A percentile compares a stretch with the other conserved stretches of the same genome.
These are phyloP conservation scores for Empis livida DNA, from an alignment of 2,888 invertebrate species.

Conservation along the genomic window DNA sequence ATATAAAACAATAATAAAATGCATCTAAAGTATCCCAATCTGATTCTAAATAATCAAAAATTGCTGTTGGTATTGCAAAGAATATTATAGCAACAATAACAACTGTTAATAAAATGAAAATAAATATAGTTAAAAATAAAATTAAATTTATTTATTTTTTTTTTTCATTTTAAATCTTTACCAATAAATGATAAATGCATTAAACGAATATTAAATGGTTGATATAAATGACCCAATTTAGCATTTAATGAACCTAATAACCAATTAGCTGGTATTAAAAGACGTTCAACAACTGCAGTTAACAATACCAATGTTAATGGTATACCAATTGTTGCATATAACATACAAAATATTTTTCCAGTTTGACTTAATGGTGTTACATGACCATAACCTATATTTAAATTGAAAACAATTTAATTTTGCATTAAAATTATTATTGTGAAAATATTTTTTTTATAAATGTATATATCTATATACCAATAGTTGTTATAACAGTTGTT, in stretches of 20 bases:
- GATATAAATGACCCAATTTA: slow-evolving; percentile 56
- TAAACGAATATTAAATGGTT: slow-evolving; percentile 61
- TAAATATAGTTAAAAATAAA: not conserved
- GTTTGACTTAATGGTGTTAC: slow-evolving; percentile 74
- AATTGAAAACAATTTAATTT: not conserved
- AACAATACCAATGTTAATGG: slow-evolving; percentile 74
- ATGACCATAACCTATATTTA: slow-evolving; percentile 68
- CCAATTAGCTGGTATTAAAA: slow-evolving; percentile 60
- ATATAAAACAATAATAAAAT: slow-evolving; percentile 84
- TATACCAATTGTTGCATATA: slow-evolving; percentile 74
- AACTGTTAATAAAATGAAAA: slow-evolving; percentile 35
- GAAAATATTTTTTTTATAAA: no score
- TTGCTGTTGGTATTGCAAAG: slow-evolving; percentile 59
- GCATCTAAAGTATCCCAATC: slow-evolving; percentile 78
- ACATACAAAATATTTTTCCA: slow-evolving; percentile 79
- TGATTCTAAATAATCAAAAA: slow-evolving; percentile 63
- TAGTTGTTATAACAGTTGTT: slow-evolving; percentile 78
- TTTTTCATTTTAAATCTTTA: slow-evolving; percentile 28
- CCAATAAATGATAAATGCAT: slow-evolving; percentile 60
- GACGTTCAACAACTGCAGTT: slow-evolving; percentile 67
- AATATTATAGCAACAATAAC: slow-evolving; percentile 44
- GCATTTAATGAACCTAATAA: slow-evolving; percentile 49
- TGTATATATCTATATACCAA: slow-evolving; percentile 42
- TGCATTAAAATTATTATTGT: not conserved
- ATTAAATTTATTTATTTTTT: not conserved